Evolutionary conservation across 2,797 vertebrate species (phyloP), one percentile per base, ranked within the genome.

Genomic region (Gymnocypris eckloni): DNA sequence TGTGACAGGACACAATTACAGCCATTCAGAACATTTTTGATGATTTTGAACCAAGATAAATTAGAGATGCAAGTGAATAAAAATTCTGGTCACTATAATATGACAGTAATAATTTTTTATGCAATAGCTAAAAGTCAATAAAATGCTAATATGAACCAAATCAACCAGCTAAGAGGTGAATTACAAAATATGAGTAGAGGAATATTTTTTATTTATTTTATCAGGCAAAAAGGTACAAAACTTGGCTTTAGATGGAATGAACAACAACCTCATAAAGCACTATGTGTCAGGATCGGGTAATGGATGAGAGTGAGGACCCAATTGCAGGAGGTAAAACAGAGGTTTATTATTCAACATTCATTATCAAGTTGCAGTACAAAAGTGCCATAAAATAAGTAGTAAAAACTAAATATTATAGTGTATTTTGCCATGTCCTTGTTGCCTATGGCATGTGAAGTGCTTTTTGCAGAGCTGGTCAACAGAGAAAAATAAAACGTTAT

Each of bases 401-500:
- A 77, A 59, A 71, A 59, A 41, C 3, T 7, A 6, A 39, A 77
- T 15, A 64, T 64, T 39, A 64, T 50, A 22, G 25, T 61, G 28
- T 48, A 18, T 66, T 41, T 41, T 75, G 16, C 4, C 64, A 37
- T 70, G 9, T 83, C 59, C 33, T 66, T 41, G 22, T 64, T 52
- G 56, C 9, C 22, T 22, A 77, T 64, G 16, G 12, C 6, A n/a
- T 56, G 20, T 73, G 4, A 67, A 67, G 59, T 41, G 13, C 59
- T 84, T 77, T 78, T 78, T 43, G 52, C 50, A 22, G 73, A 78
- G n/a, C 64, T 70, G 39, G 64, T 43, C 37, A 5, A 20, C 50
- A 70, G 22, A 78, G 50, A 84, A 77, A 76, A 77, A 67, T 41
- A 84, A 77, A 79, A 70, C 1, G 18, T 84, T 71, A 79, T 66